phyloP scores from a whole-genome alignment of 2,888 invertebrate genomes.

The Neocrepidodera transversa region DNA sequence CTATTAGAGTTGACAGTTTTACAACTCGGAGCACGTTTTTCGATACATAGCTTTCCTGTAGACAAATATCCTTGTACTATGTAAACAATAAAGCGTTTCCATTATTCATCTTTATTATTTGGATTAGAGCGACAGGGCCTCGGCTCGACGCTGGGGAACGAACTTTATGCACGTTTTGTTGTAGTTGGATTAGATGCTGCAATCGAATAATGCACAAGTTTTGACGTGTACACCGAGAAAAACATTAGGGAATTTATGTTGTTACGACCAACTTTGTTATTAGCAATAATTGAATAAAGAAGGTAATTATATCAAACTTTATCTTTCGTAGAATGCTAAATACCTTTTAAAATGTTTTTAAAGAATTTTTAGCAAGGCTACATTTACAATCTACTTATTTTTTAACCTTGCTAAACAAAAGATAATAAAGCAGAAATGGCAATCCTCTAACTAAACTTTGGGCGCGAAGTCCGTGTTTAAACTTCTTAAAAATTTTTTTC shows the following conservation, averaged over 20 bases:
- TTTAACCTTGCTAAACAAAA: no score
- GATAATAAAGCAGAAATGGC: no score
- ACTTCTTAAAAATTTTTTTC: no score
- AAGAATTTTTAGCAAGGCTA: no score
- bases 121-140: slow-evolving; percentile 19
- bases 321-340: no score
- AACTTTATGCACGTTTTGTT: slow-evolving; percentile 18
- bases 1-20: slow-evolving; percentile 25
- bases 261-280: background rate
- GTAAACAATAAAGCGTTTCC: slow-evolving; percentile 25
- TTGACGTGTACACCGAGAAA: slow-evolving; percentile 3
- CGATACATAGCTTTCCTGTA: slow-evolving; percentile 21
- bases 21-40: slow-evolving; percentile 23
- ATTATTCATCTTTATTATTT: slow-evolving; percentile 28
- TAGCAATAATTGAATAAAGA: no score
- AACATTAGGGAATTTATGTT: slow-evolving; percentile 8
- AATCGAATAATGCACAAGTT: slow-evolving; percentile 9
- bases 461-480: no score
- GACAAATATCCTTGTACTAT: slow-evolving; percentile 23
- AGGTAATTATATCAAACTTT: no score
- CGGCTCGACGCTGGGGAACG: background rate
- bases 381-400: no score
- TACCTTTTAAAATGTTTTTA: no score
- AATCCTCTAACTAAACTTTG: no score
- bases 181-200: slow-evolving; percentile 14